Percentiles rank a stretch among this genome's conserved stretches.
Evolutionary conservation across 2,888 invertebrate genomes (phyloP).

Genomic region (Athrips mouffetella): DNA sequence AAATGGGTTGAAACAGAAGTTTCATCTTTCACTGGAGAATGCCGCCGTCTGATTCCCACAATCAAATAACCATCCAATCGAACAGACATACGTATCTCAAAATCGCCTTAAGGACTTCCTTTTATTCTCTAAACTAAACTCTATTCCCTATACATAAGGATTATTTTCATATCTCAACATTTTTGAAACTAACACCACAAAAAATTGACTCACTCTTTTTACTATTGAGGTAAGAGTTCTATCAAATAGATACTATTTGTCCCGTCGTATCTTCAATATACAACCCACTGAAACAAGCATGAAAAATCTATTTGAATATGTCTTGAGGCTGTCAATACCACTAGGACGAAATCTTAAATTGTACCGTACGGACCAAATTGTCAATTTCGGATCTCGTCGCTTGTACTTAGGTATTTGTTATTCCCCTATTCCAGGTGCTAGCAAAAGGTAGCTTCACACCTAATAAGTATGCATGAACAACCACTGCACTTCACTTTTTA

Average conservation of each 20-base stretch:
- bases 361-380: neutral
- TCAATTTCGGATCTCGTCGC: too few relatives aligned
- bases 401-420: too few relatives aligned
- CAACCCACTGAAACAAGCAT: neutral
- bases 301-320: neutral
- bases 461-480: too few relatives aligned
- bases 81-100: neutral
- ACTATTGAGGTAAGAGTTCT: too few relatives aligned
- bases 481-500: too few relatives aligned
- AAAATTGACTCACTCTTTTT: too few relatives aligned
- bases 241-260: too few relatives aligned
- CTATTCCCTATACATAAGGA: neutral
- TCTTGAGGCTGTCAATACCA: neutral
- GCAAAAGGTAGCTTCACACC: too few relatives aligned
- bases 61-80: constrained; percentile 1
- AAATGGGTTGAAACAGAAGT: too few relatives aligned
- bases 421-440: too few relatives aligned
- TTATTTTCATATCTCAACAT: neutral
- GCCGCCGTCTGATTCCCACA: neutral
- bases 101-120: neutral
- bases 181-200: too few relatives aligned
- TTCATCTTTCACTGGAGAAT: too few relatives aligned
- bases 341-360: neutral
- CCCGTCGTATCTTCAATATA: neutral
- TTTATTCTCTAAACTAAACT: neutral